phyloP scores from a whole-genome alignment of 2,113 vertebrate species.

The Catharus fuscescens region DNA sequence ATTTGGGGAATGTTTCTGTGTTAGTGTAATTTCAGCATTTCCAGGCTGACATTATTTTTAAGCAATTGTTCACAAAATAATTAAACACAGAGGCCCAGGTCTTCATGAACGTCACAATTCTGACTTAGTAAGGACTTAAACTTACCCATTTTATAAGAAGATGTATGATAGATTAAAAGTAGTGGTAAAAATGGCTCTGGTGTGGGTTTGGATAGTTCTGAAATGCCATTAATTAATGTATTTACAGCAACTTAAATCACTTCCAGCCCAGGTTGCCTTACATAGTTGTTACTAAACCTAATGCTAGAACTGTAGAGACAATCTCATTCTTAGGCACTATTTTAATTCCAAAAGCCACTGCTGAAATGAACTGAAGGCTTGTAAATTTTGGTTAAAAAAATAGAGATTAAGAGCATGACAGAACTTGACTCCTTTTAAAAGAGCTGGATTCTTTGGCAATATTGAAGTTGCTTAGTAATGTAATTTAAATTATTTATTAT shows the following conservation, averaged over 20 bases:
- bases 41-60: neutral
- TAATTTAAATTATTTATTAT: neutral
- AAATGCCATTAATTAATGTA: neutral
- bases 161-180: neutral
- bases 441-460: neutral
- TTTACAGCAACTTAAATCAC: neutral
- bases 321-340: neutral
- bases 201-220: neutral
- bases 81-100: neutral
- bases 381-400: neutral
- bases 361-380: neutral
- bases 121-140: neutral
- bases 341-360: neutral
- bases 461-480: neutral
- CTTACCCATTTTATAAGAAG: neutral
- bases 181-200: neutral
- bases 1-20: neutral
- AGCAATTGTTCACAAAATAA: neutral
- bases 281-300: neutral
- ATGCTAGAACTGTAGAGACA: neutral
- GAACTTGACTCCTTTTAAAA: neutral
- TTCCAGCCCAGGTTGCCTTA: neutral
- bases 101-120: neutral
- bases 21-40: neutral
- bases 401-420: fast-evolving